phyloP scores from a whole-genome alignment of 2,797 vertebrate species.

The Halcyon badia region DNA sequence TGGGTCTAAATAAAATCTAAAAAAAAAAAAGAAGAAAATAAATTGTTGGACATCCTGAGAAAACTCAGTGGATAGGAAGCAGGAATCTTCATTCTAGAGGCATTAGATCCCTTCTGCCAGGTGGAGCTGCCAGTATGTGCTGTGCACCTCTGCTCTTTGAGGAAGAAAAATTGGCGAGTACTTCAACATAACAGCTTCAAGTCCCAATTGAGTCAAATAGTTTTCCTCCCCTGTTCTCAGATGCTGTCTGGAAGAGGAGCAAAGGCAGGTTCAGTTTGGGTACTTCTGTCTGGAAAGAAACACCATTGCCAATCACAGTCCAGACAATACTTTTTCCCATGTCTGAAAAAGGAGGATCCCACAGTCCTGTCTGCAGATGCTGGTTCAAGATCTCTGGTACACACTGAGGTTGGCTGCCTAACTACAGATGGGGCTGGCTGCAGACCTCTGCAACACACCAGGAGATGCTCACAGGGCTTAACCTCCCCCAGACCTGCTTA shows the following conservation, averaged over 20 bases:
- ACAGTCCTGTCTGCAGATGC: background rate
- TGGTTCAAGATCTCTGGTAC: background rate
- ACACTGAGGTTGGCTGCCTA: background rate
- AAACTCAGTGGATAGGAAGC: background rate
- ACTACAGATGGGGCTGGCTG: background rate
- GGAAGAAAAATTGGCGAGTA: background rate
- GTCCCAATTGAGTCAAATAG: background rate
- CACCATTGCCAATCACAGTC: background rate
- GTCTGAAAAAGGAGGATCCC: background rate
- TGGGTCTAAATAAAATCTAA: background rate
- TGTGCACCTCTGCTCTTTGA: background rate
- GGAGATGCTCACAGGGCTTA: background rate
- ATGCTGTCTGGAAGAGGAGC: background rate
- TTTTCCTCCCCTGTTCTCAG: background rate
- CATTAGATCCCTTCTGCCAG: background rate
- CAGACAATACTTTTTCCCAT: background rate
- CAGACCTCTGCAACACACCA: background rate
- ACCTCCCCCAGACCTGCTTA: accelerated
- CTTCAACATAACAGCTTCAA: background rate
- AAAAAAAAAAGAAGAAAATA: background rate
- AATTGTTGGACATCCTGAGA: background rate
- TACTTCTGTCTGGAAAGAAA: background rate
- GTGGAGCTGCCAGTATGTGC: background rate
- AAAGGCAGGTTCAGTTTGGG: background rate
- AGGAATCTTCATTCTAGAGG: background rate